Evolutionary conservation across 2,888 invertebrate genomes (phyloP), one percentile per base, ranked within the genome.

Genomic region (Eupelmus urozonus): DNA sequence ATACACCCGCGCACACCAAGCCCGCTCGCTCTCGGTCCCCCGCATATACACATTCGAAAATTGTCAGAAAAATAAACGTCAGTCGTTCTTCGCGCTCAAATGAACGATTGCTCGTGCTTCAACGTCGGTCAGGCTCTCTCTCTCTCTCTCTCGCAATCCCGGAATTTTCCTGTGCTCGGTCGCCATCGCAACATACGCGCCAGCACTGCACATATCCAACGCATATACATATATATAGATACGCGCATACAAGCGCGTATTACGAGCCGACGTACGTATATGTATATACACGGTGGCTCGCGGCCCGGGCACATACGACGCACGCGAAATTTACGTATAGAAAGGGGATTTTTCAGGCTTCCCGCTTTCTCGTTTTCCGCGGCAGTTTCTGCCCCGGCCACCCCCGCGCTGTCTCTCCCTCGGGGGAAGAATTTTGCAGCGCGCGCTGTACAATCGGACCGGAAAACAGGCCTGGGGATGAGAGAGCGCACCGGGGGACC

Each of bases 51-150:
- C 9, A 75, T 53, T 29, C 57, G 57, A 70, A 74, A 76, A 76
- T 79, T 67, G 76, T 79, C 76, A 76, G 76, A 76, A 76, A 72
- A 76, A 76, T 72, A 69, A 79, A 79, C 73, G 69, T 74, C 71
- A 75, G 63, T 23, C 63, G 72, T 53, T 69, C 51, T 69, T 76
- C 75, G 57, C 65, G 63, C 73, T 67, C 69, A 70, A 76, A 79
- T 76, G 75, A 76, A 79, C 76, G 76, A 73, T 79, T 76, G 73
- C 69, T 62, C 67, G 66, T 71, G 69, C 76, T 53, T 59, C 60
- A 27, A 42, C 49, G 63, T 73, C 69, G 49, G 62, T 62, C 70
- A 76, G 65, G 40, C 20, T 16, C 55, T 53, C 29, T n/a, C n/a
- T n/a, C n/a, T n/a, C n/a, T n/a, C n/a, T n/a, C n/a, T 16, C 16